A percentile compares a stretch with the other conserved stretches of the same genome.
phyloP scores from a whole-genome alignment of 2,888 invertebrate genomes.

The Eristalis pertinax region DNA sequence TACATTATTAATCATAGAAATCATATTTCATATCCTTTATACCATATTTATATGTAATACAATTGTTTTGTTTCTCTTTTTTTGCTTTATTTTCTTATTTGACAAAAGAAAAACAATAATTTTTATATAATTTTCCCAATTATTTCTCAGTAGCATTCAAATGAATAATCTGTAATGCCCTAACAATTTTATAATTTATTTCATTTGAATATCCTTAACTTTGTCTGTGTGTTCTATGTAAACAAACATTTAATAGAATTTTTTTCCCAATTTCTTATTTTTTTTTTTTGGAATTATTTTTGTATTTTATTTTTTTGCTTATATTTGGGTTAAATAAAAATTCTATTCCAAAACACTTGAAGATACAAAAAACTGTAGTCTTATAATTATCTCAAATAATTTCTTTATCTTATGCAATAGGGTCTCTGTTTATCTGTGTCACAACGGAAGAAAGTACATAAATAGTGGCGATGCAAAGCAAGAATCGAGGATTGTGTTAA shows the following conservation, averaged over 20 bases:
- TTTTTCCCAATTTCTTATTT: constrained; percentile 1
- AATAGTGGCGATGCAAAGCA: not conserved
- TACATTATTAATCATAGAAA: constrained; percentile 48
- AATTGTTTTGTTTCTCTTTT: not conserved
- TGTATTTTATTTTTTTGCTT: not conserved
- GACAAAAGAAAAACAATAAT: constrained; percentile 36
- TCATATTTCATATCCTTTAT: constrained; percentile 29
- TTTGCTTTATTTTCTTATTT: constrained; percentile 4
- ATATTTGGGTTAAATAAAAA: constrained; percentile 5
- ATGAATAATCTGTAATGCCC: not conserved
- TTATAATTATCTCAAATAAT: not conserved
- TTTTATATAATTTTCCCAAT: constrained; percentile 33
- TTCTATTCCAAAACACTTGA: not conserved
- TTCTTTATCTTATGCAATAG: not conserved
- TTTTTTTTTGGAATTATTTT: constrained; percentile 1
- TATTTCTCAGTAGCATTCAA: constrained; percentile 37
- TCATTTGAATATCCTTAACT: not conserved
- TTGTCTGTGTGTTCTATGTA: constrained; percentile 1
- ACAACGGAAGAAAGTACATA: constrained; percentile 2
- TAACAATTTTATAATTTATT: not conserved
- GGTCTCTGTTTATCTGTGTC: not conserved
- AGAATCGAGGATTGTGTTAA: not conserved
- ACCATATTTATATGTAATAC: constrained; percentile 6
- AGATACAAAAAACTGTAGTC: constrained; percentile 8
- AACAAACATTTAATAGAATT: not conserved